Conservation (phyloP, 2,113 vertebrate species). For the Macroglossus sobrinus region DNA sequence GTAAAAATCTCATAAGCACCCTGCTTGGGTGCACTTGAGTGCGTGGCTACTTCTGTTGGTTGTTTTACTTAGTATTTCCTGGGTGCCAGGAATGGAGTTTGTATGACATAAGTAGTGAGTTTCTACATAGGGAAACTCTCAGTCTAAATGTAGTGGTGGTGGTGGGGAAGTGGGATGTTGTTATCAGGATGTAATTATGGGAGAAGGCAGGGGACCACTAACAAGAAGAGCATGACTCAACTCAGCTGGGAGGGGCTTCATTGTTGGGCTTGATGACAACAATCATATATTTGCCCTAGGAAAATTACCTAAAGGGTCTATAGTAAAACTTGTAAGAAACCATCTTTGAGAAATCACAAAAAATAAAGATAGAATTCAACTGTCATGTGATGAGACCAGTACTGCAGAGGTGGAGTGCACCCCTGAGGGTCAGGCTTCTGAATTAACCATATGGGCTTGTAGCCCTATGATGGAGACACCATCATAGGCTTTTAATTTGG, state of each 20-base stretch:
- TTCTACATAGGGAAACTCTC: background rate
- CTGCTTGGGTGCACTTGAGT: rapidly evolving
- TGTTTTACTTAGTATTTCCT: background rate
- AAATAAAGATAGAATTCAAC: background rate
- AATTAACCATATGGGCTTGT: background rate
- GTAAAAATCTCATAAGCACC: background rate
- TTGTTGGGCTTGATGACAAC: background rate
- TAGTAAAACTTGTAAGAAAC: background rate
- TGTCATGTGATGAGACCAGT: background rate
- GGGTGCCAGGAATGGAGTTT: background rate
- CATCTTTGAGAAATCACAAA: background rate
- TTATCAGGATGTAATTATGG: background rate
- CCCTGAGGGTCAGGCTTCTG: background rate
- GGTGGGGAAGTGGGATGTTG: background rate
- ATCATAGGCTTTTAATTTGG: background rate
- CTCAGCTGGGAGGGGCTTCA: background rate
- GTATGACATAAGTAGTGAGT: background rate
- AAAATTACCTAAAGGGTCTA: background rate
- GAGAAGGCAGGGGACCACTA: background rate
- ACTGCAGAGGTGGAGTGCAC: background rate
- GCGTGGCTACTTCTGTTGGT: rapidly evolving
- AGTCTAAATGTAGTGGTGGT: background rate
- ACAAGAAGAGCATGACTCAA: background rate
- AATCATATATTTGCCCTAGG: background rate
- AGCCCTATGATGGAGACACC: background rate